A percentile compares a stretch with the other conserved stretches of the same genome.
Evolutionary conservation across 37 sponge, comb jelly and placozoan genomes (phyloP).

Genomic region (Petrosia ficiformis): DNA sequence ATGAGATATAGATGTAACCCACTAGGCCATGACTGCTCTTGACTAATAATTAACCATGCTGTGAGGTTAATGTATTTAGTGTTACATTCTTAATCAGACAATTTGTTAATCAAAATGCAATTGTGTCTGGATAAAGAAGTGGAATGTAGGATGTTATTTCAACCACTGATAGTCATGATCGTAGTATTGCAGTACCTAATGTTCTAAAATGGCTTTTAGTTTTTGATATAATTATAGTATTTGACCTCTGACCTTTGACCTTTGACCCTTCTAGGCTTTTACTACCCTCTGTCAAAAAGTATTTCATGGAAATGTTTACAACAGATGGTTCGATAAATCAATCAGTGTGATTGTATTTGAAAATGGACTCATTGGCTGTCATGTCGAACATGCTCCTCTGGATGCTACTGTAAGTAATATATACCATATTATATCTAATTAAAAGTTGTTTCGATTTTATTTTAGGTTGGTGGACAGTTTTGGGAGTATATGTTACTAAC

Average conservation of each 20-base stretch:
- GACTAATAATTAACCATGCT: no score
- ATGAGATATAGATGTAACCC: no score
- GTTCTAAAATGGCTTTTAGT: no score
- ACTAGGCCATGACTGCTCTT: no score
- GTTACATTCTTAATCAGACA: no score
- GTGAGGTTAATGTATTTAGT: no score
- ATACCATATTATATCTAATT: not conserved
- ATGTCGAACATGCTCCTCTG: constrained; percentile 68
- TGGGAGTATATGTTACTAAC: constrained; percentile 42
- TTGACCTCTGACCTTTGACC: not conserved
- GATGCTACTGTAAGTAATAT: constrained; percentile 60
- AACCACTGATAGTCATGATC: no score
- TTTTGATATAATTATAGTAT: no score
- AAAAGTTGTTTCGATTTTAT: not conserved
- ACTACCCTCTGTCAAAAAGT: not conserved
- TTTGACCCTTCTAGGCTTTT: constrained; percentile 16
- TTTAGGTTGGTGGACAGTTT: constrained; percentile 44
- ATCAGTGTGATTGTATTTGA: constrained; percentile 5
- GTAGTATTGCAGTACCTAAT: no score
- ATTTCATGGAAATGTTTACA: constrained; percentile 54
- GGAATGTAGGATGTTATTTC: no score
- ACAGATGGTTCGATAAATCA: constrained; percentile 73
- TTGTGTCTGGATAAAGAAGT: no score
- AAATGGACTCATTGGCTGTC: constrained; percentile 31
- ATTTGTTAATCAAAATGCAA: no score